Conservation (phyloP, 2,797 vertebrate genomes). For the Rhinichthys osculus region DNA sequence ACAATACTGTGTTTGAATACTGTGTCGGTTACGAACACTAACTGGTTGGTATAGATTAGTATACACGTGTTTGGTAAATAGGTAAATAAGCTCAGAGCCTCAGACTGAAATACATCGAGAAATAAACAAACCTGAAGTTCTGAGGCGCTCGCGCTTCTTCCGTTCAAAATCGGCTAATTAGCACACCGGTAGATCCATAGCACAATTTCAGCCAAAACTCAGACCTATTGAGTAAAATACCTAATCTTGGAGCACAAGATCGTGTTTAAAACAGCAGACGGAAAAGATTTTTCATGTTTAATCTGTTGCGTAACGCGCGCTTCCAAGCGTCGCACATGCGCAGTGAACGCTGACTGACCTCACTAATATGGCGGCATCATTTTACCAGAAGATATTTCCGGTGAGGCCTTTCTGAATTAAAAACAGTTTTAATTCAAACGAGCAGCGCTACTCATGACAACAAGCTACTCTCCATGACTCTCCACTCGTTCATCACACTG, state of each 20-base stretch:
- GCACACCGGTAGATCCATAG: not conserved
- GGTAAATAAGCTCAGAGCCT: not conserved
- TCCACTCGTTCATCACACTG: not conserved
- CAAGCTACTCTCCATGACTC: conserved; percentile 46
- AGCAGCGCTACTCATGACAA: conserved; percentile 46
- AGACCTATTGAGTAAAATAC: not conserved
- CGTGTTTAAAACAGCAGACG: not conserved
- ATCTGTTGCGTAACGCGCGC: conserved; percentile 35
- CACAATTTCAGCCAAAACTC: not conserved
- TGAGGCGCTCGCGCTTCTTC: not conserved
- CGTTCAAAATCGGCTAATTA: not conserved
- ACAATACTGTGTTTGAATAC: no score
- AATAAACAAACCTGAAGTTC: not conserved
- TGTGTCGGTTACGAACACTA: not conserved
- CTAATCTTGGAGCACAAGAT: not conserved
- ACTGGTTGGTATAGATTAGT: not conserved
- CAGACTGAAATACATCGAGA: not conserved
- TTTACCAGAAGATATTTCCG: conserved; percentile 59
- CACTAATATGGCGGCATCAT: conserved; percentile 66
- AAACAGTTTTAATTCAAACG: not conserved
- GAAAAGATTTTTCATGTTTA: not conserved
- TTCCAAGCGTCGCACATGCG: conserved; percentile 29
- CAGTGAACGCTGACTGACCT: conserved; percentile 59
- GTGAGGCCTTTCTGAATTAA: conserved; percentile 58
- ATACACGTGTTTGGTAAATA: not conserved